These are phyloP conservation scores for Dermochelys coriacea DNA, from an alignment of 2,797 vertebrate species.

Conservation along the genomic window DNA sequence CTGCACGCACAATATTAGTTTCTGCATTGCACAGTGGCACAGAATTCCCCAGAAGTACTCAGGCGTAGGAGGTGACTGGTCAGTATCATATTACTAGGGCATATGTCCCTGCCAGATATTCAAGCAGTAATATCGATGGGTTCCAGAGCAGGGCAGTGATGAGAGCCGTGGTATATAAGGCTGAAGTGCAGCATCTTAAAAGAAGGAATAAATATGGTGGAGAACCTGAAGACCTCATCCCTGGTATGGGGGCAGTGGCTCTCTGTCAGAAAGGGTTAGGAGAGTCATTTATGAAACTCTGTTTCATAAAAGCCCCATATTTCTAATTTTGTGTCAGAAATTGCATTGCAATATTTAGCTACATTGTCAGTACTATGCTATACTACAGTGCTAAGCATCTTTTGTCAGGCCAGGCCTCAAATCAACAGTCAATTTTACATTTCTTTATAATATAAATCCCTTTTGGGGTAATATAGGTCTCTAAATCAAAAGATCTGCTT, in stretches of 20 bases:
- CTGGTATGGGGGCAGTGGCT: background rate
- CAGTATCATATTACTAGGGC: fast-evolving
- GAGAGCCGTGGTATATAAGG: background rate
- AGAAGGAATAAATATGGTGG: background rate
- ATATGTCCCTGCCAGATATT: background rate
- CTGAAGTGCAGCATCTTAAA: background rate
- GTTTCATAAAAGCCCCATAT: background rate
- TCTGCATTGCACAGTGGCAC: no score
- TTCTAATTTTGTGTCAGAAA: background rate
- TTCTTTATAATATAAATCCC: background rate
- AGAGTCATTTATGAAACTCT: background rate
- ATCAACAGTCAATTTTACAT: background rate
- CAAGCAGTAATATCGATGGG: background rate
- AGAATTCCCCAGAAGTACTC: no score
- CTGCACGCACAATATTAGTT: no score
- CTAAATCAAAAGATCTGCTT: background rate
- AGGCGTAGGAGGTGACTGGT: background rate
- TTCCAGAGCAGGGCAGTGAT: background rate
- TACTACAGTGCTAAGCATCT: background rate
- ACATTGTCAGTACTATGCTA: background rate
- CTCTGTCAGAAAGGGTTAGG: background rate
- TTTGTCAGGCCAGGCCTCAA: background rate
- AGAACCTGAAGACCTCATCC: background rate
- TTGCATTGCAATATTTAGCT: background rate
- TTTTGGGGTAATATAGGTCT: background rate